Percentiles rank a stretch among this genome's conserved stretches.
Conservation (phyloP, 2,888 invertebrate genomes). For the Drosophila neoperkinsi region DNA sequence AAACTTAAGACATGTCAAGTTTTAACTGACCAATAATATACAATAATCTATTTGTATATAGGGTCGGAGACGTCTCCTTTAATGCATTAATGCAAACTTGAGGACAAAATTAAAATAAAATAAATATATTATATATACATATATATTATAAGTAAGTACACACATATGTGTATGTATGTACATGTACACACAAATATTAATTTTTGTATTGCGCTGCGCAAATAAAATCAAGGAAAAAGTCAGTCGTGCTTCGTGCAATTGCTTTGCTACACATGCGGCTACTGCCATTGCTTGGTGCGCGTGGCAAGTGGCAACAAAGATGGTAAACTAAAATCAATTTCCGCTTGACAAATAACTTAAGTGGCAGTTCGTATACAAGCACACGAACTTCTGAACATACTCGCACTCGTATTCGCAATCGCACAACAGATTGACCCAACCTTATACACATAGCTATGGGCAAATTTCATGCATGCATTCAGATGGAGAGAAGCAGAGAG, state of each 20-base stretch:
- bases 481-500: background rate
- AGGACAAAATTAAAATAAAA: background rate
- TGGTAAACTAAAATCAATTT: slow-evolving; percentile 77
- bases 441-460: slow-evolving; percentile 38
- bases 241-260: background rate
- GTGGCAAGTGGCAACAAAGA: slow-evolving; percentile 21
- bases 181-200: slow-evolving; percentile 31
- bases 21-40: too few species aligned
- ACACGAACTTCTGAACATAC: slow-evolving; percentile 30
- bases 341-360: slow-evolving; percentile 77
- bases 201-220: slow-evolving; percentile 67
- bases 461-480: slow-evolving; percentile 32
- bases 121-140: background rate
- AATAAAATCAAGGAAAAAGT: slow-evolving; percentile 67
- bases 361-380: slow-evolving; percentile 64
- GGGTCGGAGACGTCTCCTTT: too few species aligned
- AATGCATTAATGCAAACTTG: too few species aligned
- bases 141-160: slow-evolving; percentile 1
- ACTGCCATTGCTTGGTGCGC: background rate
- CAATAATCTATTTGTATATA: too few species aligned
- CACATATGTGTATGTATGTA: background rate
- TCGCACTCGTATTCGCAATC: slow-evolving; percentile 8
- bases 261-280: background rate
- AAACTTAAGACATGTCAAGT: too few species aligned
- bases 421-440: slow-evolving; percentile 10